These are phyloP conservation scores for Cataglyphis livida DNA, from an alignment of 2,888 invertebrate genomes.

Conservation along the genomic window DNA sequence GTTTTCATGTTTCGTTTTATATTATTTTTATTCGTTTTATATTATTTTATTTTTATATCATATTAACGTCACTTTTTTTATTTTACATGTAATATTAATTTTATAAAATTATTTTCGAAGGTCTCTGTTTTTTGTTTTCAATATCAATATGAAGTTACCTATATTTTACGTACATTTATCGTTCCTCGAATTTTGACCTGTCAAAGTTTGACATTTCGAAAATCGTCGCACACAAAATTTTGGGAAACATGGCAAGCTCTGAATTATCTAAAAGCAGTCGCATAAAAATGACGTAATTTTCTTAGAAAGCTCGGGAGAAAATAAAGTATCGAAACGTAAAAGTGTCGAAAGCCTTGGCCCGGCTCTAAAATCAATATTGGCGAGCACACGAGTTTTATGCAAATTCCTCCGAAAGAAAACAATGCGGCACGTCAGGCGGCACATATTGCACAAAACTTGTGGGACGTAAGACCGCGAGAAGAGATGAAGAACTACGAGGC, in stretches of 20 bases:
- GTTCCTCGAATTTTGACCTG: neutral
- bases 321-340: conserved; percentile 46
- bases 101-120: neutral
- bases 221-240: neutral
- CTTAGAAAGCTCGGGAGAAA: conserved; percentile 24
- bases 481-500: neutral
- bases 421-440: conserved; percentile 23
- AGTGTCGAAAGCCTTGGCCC: conserved; percentile 52
- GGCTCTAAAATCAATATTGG: conserved; percentile 53
- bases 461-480: neutral
- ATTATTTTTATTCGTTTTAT: neutral
- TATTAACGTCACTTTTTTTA: neutral
- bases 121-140: neutral
- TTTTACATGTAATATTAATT: neutral
- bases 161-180: neutral
- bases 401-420: conserved; percentile 48
- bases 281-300: conserved; percentile 27
- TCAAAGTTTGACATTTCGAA: neutral
- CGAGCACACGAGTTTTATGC: conserved; percentile 32
- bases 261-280: neutral
- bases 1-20: neutral
- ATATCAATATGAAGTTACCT: neutral
- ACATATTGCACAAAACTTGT: conserved; percentile 40
- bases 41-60: neutral
- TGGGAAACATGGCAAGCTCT: neutral